Evolutionary conservation across 2,888 invertebrate species (phyloP).

Genomic region (Tanaodytes sp.): DNA sequence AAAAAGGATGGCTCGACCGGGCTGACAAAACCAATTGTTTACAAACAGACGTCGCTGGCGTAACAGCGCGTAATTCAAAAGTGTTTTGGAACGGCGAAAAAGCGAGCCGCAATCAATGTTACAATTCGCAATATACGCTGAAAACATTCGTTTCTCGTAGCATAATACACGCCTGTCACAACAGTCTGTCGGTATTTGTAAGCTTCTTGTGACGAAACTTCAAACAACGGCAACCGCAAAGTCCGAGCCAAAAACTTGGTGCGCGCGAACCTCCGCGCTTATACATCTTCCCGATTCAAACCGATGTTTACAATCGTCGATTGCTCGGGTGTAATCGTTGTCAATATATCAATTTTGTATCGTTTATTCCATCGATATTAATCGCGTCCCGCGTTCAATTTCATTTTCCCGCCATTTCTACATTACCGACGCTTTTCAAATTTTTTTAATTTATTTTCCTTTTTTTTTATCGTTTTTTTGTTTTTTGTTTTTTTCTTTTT

Average conservation of each 20-base stretch:
- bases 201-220: slow-evolving; percentile 72
- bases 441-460: too few relatives aligned
- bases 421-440: too few relatives aligned
- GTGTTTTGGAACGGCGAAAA: slow-evolving; percentile 35
- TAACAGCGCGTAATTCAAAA: slow-evolving; percentile 45
- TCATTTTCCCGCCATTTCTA: too few relatives aligned
- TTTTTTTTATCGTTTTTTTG: too few relatives aligned
- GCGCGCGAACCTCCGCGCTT: background rate
- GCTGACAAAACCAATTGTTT: slow-evolving; percentile 32
- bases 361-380: too few relatives aligned
- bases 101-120: slow-evolving; percentile 42
- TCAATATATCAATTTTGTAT: too few relatives aligned
- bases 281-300: too few relatives aligned
- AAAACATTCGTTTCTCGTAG: slow-evolving; percentile 71
- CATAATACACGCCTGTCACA: slow-evolving; percentile 72
- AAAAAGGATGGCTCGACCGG: too few relatives aligned
- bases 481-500: too few relatives aligned
- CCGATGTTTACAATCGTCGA: too few relatives aligned
- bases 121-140: slow-evolving; percentile 67
- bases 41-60: slow-evolving; percentile 29
- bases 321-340: too few relatives aligned
- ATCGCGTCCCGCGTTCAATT: too few relatives aligned
- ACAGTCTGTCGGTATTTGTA: slow-evolving; percentile 72
- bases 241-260: slow-evolving; percentile 63
- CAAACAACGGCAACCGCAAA: slow-evolving; percentile 70